phyloP scores from a whole-genome alignment of 2,113 vertebrate species.

The Cygnus buccinator region DNA sequence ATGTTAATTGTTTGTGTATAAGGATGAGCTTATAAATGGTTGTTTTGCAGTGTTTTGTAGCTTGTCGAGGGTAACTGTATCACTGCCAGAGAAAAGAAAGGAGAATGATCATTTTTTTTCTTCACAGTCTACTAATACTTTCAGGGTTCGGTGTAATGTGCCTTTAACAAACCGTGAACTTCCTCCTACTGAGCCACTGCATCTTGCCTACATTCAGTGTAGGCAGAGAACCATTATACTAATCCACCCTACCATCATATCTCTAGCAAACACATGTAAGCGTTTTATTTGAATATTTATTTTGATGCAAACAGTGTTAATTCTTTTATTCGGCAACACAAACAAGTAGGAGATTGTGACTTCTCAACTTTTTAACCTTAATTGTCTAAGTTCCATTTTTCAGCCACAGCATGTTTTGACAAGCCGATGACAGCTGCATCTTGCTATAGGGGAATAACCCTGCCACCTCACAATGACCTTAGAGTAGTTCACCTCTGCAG shows the following conservation, averaged over 20 bases:
- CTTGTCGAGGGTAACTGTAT: slow-evolving; percentile 45
- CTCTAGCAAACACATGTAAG: slow-evolving; percentile 75
- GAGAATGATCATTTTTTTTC: background rate
- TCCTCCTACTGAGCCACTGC: slow-evolving; percentile 50
- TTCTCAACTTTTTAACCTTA: slow-evolving; percentile 52
- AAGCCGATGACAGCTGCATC: background rate
- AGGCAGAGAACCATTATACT: slow-evolving; percentile 71
- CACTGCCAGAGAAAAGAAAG: slow-evolving; percentile 35
- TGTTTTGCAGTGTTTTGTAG: slow-evolving; percentile 43
- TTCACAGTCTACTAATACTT: slow-evolving; percentile 53
- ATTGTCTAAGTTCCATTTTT: slow-evolving; percentile 55
- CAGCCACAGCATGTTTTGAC: background rate
- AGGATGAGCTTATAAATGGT: slow-evolving; percentile 61
- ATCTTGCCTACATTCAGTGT: slow-evolving; percentile 63
- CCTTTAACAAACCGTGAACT: slow-evolving; percentile 75
- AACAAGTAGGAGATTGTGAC: slow-evolving; percentile 25
- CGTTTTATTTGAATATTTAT: slow-evolving; percentile 74
- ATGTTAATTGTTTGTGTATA: slow-evolving; percentile 60
- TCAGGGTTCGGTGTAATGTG: slow-evolving; percentile 56
- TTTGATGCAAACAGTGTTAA: slow-evolving; percentile 61
- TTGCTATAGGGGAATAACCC: background rate
- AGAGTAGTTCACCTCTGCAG: background rate
- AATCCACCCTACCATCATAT: slow-evolving; percentile 75
- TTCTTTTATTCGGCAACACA: slow-evolving; percentile 48
- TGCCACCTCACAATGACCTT: background rate